Percentiles rank a stretch among this genome's conserved stretches.
These are phyloP conservation scores for Prosopocoilus inquinatus DNA, from an alignment of 2,888 invertebrate genomes.

Conservation along the genomic window DNA sequence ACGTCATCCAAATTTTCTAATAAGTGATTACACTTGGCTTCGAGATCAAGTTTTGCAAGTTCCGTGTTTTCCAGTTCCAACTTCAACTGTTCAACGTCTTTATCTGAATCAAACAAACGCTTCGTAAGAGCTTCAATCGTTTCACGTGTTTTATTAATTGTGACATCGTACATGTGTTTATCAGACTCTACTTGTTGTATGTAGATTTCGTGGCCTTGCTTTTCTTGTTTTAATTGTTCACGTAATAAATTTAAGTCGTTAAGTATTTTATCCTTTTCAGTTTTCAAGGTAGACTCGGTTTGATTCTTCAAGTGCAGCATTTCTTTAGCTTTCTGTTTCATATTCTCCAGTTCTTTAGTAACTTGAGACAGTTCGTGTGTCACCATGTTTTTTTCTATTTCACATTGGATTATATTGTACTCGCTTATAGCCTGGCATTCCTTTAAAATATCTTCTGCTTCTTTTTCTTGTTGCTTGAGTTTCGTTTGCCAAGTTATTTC, in stretches of 20 bases:
- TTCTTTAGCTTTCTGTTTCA: constrained; percentile 43
- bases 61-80: constrained; percentile 44
- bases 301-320: neutral
- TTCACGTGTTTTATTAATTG: constrained; percentile 58
- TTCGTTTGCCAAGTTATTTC: constrained; percentile 45
- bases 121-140: constrained; percentile 60
- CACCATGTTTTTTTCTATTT: constrained; percentile 54
- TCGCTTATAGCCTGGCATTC: constrained; percentile 58
- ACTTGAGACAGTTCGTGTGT: constrained; percentile 39
- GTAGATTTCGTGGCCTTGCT: constrained; percentile 50
- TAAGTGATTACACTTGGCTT: constrained; percentile 39
- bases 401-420: constrained; percentile 55
- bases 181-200: constrained; percentile 53
- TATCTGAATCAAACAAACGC: constrained; percentile 59
- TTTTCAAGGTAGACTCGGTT: constrained; percentile 10
- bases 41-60: constrained; percentile 39
- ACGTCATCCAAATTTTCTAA: constrained; percentile 36
- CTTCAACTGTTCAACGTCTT: constrained; percentile 58
- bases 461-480: constrained; percentile 49
- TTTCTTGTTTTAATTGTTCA: constrained; percentile 14
- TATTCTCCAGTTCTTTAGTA: constrained; percentile 24
- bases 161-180: constrained; percentile 58
- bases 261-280: constrained; percentile 16
- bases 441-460: constrained; percentile 53
- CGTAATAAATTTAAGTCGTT: neutral